These are phyloP conservation scores for Indicator maculatus DNA, from an alignment of 2,113 vertebrate species.

Conservation along the genomic window DNA sequence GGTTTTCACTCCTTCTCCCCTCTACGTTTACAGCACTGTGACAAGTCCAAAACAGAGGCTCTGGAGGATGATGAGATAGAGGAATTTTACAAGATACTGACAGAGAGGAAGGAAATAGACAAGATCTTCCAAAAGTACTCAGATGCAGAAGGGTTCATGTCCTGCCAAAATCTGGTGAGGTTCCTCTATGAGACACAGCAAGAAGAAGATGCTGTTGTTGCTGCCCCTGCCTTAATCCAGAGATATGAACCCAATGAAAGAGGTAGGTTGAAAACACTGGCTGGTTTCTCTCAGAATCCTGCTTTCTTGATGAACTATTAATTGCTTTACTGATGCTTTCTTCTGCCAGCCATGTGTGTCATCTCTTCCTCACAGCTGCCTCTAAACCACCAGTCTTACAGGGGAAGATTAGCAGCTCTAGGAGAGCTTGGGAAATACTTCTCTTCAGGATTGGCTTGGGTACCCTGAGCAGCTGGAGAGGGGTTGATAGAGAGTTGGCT, in stretches of 20 bases:
- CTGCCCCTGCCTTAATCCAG: conserved; percentile 85
- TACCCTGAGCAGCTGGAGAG: neutral
- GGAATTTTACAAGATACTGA: conserved; percentile 90
- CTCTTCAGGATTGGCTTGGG: neutral
- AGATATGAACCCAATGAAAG: conserved; percentile 84
- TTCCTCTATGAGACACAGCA: conserved; percentile 85
- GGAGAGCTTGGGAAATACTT: neutral
- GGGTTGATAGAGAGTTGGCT: neutral
- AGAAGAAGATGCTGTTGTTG: conserved; percentile 78
- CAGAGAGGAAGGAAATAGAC: conserved; percentile 86
- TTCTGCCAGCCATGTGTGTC: neutral
- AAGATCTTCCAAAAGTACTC: conserved; percentile 79
- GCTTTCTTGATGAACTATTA: neutral
- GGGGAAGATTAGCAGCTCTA: neutral
- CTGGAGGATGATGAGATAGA: conserved; percentile 93
- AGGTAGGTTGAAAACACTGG: conserved; percentile 74
- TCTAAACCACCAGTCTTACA: neutral
- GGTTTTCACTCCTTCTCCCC: conserved; percentile 71
- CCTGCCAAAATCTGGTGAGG: conserved; percentile 75
- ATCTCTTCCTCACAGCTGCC: neutral
- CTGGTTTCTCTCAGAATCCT: neutral
- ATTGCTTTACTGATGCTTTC: neutral
- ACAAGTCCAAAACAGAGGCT: conserved; percentile 85
- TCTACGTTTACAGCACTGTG: conserved; percentile 85
- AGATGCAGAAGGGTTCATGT: conserved; percentile 75